These are phyloP conservation scores for Acrobasis suavella DNA, from an alignment of 2,888 invertebrate species.

Conservation along the genomic window DNA sequence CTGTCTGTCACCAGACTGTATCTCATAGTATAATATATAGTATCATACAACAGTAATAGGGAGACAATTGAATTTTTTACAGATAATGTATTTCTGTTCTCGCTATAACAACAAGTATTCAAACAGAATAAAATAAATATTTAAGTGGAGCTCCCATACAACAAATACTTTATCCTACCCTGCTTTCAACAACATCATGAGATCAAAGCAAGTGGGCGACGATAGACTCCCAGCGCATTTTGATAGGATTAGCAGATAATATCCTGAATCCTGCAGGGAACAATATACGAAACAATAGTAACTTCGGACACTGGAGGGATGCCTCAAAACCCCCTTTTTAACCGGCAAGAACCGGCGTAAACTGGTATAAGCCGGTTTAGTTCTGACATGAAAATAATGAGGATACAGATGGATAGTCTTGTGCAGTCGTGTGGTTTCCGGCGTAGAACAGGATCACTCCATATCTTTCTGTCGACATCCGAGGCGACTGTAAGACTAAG, in stretches of 20 bases:
- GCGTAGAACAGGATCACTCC: not conserved
- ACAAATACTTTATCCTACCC: too few species aligned
- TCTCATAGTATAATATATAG: too few species aligned
- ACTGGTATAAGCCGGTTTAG: slow-evolving; percentile 20
- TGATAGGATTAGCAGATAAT: slow-evolving; percentile 13
- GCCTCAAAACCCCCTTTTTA: slow-evolving; percentile 10
- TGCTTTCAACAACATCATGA: slow-evolving; percentile 2
- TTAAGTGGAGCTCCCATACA: too few species aligned
- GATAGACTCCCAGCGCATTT: not conserved
- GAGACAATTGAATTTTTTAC: too few species aligned
- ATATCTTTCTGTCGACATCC: too few species aligned
- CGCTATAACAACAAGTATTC: too few species aligned
- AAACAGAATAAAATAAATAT: too few species aligned
- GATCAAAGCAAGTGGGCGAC: slow-evolving; percentile 1
- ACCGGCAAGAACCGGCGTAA: slow-evolving; percentile 20
- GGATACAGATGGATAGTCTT: not conserved
- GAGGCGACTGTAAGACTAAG: too few species aligned
- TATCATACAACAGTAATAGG: too few species aligned
- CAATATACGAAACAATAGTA: slow-evolving; percentile 6
- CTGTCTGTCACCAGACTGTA: too few species aligned
- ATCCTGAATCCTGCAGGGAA: not conserved
- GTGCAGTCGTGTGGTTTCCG: not conserved
- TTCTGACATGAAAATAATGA: not conserved
- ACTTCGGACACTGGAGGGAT: not conserved
- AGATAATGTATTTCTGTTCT: too few species aligned